Percentiles rank a stretch among this genome's conserved stretches.
Conservation (phyloP, 2,797 vertebrate species). For the Xerus rutilus region DNA sequence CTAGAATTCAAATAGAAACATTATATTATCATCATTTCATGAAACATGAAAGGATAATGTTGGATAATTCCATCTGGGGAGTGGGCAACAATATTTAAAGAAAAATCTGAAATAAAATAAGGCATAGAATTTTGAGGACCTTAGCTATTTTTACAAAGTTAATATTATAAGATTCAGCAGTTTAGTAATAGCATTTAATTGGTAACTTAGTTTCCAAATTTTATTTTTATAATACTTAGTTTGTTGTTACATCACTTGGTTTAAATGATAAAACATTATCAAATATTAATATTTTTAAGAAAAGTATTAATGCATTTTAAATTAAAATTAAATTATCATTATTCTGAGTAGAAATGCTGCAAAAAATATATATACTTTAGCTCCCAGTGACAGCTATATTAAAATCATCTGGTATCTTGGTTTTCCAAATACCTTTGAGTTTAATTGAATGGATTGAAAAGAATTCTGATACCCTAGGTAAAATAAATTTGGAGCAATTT, state of each 20-base stretch:
- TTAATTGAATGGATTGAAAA: not conserved
- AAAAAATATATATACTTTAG: not conserved
- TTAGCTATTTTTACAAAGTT: not conserved
- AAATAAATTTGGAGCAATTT: slow-evolving; percentile 16
- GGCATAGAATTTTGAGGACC: not conserved
- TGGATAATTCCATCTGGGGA: not conserved
- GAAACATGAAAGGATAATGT: not conserved
- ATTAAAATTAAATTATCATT: not conserved
- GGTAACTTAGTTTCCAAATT: not conserved
- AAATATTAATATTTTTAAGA: not conserved
- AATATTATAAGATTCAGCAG: not conserved
- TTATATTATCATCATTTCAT: not conserved
- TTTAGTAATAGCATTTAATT: not conserved
- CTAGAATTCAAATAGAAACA: not conserved
- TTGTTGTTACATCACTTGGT: not conserved
- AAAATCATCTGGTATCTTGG: not conserved
- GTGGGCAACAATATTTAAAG: not conserved
- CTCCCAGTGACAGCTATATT: not conserved
- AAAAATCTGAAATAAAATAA: not conserved
- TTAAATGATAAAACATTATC: not conserved
- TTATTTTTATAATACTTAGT: not conserved
- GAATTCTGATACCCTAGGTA: not conserved
- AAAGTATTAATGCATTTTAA: not conserved
- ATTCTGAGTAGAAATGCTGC: not conserved
- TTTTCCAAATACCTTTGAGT: slow-evolving; percentile 36